Evolutionary conservation across 2,888 invertebrate species (phyloP).

Genomic region (Andricus quercusramuli): DNA sequence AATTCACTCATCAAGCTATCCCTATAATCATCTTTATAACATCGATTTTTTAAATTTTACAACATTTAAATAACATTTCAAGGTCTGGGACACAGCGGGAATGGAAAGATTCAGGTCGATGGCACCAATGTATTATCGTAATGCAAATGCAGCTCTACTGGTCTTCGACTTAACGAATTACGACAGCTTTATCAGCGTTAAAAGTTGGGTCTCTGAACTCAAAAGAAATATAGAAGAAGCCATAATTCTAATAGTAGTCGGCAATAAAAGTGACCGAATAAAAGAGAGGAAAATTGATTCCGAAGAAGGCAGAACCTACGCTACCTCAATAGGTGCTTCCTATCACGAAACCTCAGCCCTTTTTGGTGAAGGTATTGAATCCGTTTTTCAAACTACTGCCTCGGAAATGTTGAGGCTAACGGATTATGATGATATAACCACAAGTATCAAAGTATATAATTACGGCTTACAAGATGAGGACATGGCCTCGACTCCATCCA

Average conservation of each 20-base stretch:
- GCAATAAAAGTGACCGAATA: slow-evolving; percentile 91
- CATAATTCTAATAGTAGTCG: slow-evolving; percentile 89
- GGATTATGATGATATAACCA: slow-evolving; percentile 57
- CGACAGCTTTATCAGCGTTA: slow-evolving; percentile 88
- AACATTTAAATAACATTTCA: slow-evolving; percentile 67
- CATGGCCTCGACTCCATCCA: slow-evolving; percentile 67
- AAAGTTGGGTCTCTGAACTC: slow-evolving; percentile 91
- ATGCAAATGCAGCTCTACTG: slow-evolving; percentile 92
- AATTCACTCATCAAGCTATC: background rate
- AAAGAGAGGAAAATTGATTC: slow-evolving; percentile 82
- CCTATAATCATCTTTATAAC: background rate
- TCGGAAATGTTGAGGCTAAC: slow-evolving; percentile 82
- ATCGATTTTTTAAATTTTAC: background rate
- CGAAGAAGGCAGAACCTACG: slow-evolving; percentile 88
- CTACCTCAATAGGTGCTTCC: slow-evolving; percentile 88
- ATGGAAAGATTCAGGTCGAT: slow-evolving; percentile 94
- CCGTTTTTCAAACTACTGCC: slow-evolving; percentile 86
- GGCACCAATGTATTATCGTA: slow-evolving; percentile 97
- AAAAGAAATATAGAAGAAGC: slow-evolving; percentile 89
- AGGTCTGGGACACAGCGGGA: slow-evolving; percentile 95
- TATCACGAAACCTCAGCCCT: slow-evolving; percentile 93
- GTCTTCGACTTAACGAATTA: slow-evolving; percentile 92
- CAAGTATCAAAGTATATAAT: slow-evolving; percentile 82
- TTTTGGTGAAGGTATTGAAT: slow-evolving; percentile 87
- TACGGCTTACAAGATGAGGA: slow-evolving; percentile 70